Base-by-base conservation (phyloP, 2,888 invertebrate species). In the Drosophila barbarae region DNA sequence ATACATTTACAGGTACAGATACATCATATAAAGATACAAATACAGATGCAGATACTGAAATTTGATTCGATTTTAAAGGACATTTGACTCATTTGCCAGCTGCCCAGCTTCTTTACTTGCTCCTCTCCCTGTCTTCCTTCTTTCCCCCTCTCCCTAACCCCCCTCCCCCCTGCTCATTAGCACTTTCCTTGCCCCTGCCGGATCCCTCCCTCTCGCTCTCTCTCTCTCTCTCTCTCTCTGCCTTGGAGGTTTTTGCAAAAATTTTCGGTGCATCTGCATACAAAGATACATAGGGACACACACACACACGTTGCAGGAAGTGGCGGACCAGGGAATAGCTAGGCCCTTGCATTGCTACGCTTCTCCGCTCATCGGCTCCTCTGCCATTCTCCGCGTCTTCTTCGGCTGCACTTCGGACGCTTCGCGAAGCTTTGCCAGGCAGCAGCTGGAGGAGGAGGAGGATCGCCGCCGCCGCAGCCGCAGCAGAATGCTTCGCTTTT, bases 51-150 rank as follows among this genome's bases (percentile, higher is more conserved):
- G 9, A 36, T 15, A 15, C 53, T 49, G 44, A 46, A 46, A 66
- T 39, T 66, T 50, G 67, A 66, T 46, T 38, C 55, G 30, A 2
- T 13, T 42, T 23, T 26, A 5, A 77, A 87, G 87, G 86, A 87
- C 82, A 86, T 84, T 84, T 82, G 77, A 78, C 70, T 84, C 76
- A 72, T 52, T 15, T 18, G 26, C 46, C 64, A 63, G 64, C 63
- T 63, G 63, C 52, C 38, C 38, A 30, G 38, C n/a, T 32, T 42
- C 36, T 41, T 3, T 13, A 4, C 39, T 21, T 39, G 12, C 21
- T 21, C 10, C 18, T 1, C 21, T 21, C 4, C 34, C 18, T 18
- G 18, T 18, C 1, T 18, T 23, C 28, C 34, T 6, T 1, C 15
- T 18, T 10, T 28, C 15, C 28, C 6, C 8, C 41, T 21, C 59